These are phyloP conservation scores for Scaptomyza graminum DNA, from an alignment of 1,140 invertebrate genomes.

Conservation along the genomic window DNA sequence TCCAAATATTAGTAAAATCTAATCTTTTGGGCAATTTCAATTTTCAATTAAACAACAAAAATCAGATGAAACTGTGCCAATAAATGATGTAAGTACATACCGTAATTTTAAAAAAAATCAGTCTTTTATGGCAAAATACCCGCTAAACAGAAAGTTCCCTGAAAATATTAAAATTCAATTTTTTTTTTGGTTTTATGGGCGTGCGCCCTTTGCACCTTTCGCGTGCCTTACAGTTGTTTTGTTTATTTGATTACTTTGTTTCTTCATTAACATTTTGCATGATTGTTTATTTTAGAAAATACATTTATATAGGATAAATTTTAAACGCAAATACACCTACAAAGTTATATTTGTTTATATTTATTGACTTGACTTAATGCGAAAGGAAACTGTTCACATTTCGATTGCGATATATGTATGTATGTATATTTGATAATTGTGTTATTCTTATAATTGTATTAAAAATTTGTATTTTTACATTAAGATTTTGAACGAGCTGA, in stretches of 20 bases:
- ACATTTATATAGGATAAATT: conserved; percentile 38
- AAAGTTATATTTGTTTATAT: not conserved
- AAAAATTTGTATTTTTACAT: conserved; percentile 27
- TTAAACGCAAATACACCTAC: conserved; percentile 2
- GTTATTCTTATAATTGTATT: conserved; percentile 3
- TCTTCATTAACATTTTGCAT: conserved; percentile 17
- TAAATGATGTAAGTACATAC: too few relatives aligned
- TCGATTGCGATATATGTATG: conserved; percentile 25
- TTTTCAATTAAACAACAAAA: too few relatives aligned
- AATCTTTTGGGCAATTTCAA: too few relatives aligned
- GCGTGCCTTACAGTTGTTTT: conserved; percentile 47
- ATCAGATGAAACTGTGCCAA: too few relatives aligned
- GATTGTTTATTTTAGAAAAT: conserved; percentile 18
- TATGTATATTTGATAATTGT: conserved; percentile 15
- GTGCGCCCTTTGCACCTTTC: conserved; percentile 50
- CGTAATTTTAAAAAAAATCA: too few relatives aligned
- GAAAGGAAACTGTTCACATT: conserved; percentile 35
- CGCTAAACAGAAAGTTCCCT: not conserved
- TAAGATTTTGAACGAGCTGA: conserved; percentile 37
- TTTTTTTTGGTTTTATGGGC: conserved; percentile 48
- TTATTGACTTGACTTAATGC: conserved; percentile 50
- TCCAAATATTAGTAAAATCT: too few relatives aligned
- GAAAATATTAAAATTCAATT: conserved; percentile 13
- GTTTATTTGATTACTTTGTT: conserved; percentile 19
- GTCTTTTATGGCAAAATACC: too few relatives aligned